phyloP scores from a whole-genome alignment of 1,140 invertebrate genomes.

The Zaprionus ornatus region DNA sequence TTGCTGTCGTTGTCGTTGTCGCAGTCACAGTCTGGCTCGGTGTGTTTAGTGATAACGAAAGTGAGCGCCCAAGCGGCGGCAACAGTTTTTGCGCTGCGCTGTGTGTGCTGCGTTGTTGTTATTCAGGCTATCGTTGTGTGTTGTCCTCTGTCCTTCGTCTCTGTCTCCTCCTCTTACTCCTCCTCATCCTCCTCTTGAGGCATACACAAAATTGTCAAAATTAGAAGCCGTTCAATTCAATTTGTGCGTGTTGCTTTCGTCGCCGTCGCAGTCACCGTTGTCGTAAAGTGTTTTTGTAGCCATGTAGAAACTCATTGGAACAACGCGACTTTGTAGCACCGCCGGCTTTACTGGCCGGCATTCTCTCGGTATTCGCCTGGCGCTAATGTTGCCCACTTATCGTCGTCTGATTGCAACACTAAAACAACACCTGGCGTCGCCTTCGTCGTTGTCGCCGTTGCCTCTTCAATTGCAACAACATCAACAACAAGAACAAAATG shows the following conservation, averaged over 20 bases:
- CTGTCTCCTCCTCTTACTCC: slow-evolving; percentile 27
- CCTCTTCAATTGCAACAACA: slow-evolving; percentile 6
- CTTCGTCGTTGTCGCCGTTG: not conserved
- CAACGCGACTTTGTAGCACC: slow-evolving; percentile 21
- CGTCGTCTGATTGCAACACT: slow-evolving; percentile 15
- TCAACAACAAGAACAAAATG: slow-evolving; percentile 83
- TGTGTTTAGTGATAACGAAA: slow-evolving; percentile 28
- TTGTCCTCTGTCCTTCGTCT: slow-evolving; percentile 29
- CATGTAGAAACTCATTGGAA: slow-evolving; percentile 19
- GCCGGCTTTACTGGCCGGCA: slow-evolving; percentile 28
- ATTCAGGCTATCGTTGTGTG: not conserved
- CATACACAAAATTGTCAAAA: slow-evolving; percentile 81
- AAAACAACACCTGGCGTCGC: slow-evolving; percentile 18
- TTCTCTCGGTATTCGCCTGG: not conserved
- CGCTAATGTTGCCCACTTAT: slow-evolving; percentile 54
- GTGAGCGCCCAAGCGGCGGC: slow-evolving; percentile 51
- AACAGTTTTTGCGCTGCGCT: slow-evolving; percentile 58
- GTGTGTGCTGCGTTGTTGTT: slow-evolving; percentile 4
- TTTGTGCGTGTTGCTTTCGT: slow-evolving; percentile 43
- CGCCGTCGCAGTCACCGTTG: slow-evolving; percentile 17
- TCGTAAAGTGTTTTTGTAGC: slow-evolving; percentile 51
- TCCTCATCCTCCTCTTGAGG: slow-evolving; percentile 44
- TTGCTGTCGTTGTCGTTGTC: not conserved
- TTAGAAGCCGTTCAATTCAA: slow-evolving; percentile 77
- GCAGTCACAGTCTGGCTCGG: slow-evolving; percentile 7